Evolutionary conservation across 2,113 vertebrate species (phyloP).

Genomic region (Podarcis muralis): DNA sequence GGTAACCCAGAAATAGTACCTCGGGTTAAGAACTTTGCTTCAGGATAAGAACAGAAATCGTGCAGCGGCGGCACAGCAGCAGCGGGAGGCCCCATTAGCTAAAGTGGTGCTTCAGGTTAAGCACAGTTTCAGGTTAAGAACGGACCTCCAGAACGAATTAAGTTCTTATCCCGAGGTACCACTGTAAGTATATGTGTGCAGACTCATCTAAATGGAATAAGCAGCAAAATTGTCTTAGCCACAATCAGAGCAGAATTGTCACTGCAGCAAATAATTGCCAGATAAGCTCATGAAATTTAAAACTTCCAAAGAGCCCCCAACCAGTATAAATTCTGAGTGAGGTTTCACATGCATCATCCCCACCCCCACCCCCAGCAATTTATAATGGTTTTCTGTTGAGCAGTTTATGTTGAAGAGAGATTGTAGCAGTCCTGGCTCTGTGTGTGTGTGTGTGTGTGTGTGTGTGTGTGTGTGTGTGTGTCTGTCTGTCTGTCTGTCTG

Average conservation of each 20-base stretch:
- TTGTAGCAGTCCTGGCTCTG: background rate
- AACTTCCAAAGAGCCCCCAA: slow-evolving; percentile 3
- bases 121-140: too few relatives aligned
- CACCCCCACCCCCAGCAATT: background rate
- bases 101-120: too few relatives aligned
- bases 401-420: slow-evolving; percentile 27
- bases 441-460: too few relatives aligned
- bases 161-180: too few relatives aligned
- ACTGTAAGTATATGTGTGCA: too few relatives aligned
- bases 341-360: background rate
- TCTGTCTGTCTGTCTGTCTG: too few relatives aligned
- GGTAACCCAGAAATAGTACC: too few relatives aligned
- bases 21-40: too few relatives aligned
- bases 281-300: background rate
- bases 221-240: background rate
- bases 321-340: slow-evolving; percentile 25
- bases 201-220: background rate
- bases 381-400: background rate
- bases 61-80: fast-evolving
- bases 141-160: too few relatives aligned
- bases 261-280: slow-evolving; percentile 38
- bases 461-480: too few relatives aligned
- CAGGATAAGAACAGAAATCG: too few relatives aligned
- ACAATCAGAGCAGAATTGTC: background rate
- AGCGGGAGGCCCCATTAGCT: too few relatives aligned